These are phyloP conservation scores for Schizaphis graminum DNA, from an alignment of 2,888 invertebrate species.

Conservation along the genomic window DNA sequence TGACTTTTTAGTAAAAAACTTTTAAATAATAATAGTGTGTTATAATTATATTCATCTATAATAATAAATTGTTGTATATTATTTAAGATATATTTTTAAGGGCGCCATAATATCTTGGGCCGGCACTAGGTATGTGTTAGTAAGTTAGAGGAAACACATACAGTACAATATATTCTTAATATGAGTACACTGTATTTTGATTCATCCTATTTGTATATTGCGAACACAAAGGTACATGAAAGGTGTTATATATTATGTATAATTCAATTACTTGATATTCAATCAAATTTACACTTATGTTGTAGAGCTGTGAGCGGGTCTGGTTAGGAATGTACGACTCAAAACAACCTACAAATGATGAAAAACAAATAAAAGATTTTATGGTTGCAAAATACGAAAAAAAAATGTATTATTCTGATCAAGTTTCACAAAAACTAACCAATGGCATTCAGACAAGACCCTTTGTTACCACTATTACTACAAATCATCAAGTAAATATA, in stretches of 20 bases:
- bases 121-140: no score
- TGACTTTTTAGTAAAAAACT: no score
- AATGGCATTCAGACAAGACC: constrained; percentile 43
- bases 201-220: neutral
- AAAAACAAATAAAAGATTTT: constrained; percentile 91
- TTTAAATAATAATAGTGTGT: no score
- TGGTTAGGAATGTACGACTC: constrained; percentile 92
- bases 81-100: no score
- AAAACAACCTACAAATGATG: constrained; percentile 80
- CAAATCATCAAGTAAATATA: constrained; percentile 53
- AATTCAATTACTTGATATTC: neutral
- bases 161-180: neutral
- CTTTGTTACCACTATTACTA: constrained; percentile 8
- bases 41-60: no score
- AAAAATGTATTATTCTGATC: constrained; percentile 81
- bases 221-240: neutral
- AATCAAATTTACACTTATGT: constrained; percentile 60
- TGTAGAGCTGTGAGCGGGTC: constrained; percentile 85
- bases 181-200: neutral
- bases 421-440: constrained; percentile 77
- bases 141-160: no score
- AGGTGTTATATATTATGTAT: neutral
- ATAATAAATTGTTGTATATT: no score
- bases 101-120: no score
- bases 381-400: constrained; percentile 96